These are phyloP conservation scores for Caenorhabditis afra DNA, from an alignment of 2,888 invertebrate species.

Conservation along the genomic window DNA sequence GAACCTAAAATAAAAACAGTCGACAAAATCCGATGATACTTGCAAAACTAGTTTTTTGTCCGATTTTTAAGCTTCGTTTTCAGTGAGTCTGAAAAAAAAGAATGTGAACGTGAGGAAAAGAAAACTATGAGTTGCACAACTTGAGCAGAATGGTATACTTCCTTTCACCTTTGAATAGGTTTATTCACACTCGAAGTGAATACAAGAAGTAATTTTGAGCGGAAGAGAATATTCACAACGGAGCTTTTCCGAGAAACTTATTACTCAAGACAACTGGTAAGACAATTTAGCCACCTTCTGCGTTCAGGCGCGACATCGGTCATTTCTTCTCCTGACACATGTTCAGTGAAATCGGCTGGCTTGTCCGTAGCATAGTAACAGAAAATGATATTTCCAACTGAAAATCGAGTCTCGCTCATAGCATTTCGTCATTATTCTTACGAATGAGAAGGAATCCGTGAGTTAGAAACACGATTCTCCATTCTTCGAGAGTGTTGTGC, in stretches of 20 bases:
- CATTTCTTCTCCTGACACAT: conserved; percentile 50
- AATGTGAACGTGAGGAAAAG: not conserved
- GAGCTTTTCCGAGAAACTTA: not conserved
- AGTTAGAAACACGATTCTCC: conserved; percentile 74
- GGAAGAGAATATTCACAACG: not conserved
- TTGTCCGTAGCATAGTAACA: conserved; percentile 75
- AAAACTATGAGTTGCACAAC: not conserved
- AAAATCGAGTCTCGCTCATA: conserved; percentile 10
- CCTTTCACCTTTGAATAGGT: conserved; percentile 4
- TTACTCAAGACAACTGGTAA: conserved; percentile 53
- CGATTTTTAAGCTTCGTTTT: conserved; percentile 31
- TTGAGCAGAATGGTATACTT: not conserved
- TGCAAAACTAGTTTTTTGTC: not conserved
- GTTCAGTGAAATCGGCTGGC: conserved; percentile 75
- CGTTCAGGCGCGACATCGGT: conserved; percentile 61
- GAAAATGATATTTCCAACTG: conserved; percentile 74
- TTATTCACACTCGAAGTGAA: conserved; percentile 19
- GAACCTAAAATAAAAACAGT: too few relatives aligned
- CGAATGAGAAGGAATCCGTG: conserved; percentile 69
- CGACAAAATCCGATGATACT: too few relatives aligned
- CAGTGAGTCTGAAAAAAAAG: conserved; percentile 58
- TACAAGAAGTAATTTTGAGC: not conserved
- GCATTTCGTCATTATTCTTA: conserved; percentile 28
- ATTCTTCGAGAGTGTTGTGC: conserved; percentile 69
- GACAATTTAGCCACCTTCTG: conserved; percentile 61